phyloP scores from a whole-genome alignment of 2,888 invertebrate species.

The Gastracanthus pulcherrimus region DNA sequence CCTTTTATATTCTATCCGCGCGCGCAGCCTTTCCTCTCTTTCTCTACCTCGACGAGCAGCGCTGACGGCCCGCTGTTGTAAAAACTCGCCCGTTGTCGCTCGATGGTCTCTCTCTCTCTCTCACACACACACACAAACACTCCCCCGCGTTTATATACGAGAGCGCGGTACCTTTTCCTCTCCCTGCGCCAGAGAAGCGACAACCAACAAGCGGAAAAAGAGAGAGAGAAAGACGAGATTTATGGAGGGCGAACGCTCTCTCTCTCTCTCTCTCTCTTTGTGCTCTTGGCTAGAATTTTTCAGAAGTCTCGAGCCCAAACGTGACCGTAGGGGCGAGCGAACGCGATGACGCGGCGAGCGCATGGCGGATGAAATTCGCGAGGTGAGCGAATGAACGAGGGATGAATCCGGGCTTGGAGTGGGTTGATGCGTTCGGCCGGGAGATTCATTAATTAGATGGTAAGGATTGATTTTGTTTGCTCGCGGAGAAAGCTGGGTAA shows the following conservation, averaged over 20 bases:
- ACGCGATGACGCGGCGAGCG: background rate
- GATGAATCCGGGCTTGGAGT: no score
- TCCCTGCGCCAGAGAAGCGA: background rate
- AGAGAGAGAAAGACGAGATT: constrained; percentile 20
- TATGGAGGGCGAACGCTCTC: constrained; percentile 16
- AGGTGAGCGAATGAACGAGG: no score
- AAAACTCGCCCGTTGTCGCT: background rate
- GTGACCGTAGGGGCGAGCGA: background rate
- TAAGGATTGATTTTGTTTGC: no score
- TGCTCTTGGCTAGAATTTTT: constrained; percentile 10
- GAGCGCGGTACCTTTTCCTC: background rate
- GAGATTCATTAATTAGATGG: no score
- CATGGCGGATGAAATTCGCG: no score
- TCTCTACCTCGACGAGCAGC: background rate
- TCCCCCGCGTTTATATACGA: background rate
- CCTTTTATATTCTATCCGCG: constrained; percentile 9
- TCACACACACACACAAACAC: background rate
- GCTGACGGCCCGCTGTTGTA: background rate
- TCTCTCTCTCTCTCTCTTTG: background rate
- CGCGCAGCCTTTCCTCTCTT: background rate
- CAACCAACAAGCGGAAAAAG: constrained; percentile 3
- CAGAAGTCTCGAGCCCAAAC: constrained; percentile 14
- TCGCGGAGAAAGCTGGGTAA: no score
- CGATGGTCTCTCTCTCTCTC: background rate
- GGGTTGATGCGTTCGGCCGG: no score